Evolutionary conservation across 1,140 invertebrate genomes (phyloP).

Genomic region (Monochamus saltuarius): DNA sequence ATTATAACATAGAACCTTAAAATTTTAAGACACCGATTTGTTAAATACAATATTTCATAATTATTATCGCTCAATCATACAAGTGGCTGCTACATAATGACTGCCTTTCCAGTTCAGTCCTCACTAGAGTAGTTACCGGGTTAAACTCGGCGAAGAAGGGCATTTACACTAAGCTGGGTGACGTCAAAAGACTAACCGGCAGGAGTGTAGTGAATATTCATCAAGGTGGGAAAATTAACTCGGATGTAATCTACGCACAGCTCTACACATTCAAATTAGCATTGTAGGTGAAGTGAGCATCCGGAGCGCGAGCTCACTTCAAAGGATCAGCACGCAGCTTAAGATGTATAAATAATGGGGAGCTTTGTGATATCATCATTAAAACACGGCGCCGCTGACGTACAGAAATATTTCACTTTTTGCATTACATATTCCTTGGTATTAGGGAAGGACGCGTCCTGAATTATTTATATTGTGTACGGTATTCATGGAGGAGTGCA

Average conservation of each 20-base stretch:
- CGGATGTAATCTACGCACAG: constrained; percentile 27
- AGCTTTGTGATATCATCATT: constrained; percentile 37
- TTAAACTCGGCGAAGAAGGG: too few relatives aligned
- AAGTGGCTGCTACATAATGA: too few relatives aligned
- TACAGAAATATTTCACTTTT: constrained; percentile 35
- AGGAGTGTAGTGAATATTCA: constrained; percentile 23
- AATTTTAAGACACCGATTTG: too few relatives aligned
- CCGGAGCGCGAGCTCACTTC: constrained; percentile 15
- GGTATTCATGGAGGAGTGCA: too few relatives aligned
- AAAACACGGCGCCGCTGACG: constrained; percentile 31
- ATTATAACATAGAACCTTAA: too few relatives aligned
- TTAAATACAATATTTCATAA: too few relatives aligned
- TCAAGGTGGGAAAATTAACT: constrained; percentile 22
- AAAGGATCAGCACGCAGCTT: constrained; percentile 19
- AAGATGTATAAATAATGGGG: constrained; percentile 39
- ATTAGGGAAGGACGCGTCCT: constrained; percentile 30
- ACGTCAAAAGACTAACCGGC: constrained; percentile 1
- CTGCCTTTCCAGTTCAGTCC: too few relatives aligned
- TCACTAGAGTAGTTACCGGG: too few relatives aligned
- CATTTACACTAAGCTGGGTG: background rate
- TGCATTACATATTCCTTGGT: constrained; percentile 34
- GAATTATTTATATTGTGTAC: constrained; percentile 30
- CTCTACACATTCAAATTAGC: constrained; percentile 25
- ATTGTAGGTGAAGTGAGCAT: constrained; percentile 26
- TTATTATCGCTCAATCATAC: too few relatives aligned